Evolutionary conservation across 2,113 vertebrate genomes (phyloP).

Genomic region (Tyrannus savana): DNA sequence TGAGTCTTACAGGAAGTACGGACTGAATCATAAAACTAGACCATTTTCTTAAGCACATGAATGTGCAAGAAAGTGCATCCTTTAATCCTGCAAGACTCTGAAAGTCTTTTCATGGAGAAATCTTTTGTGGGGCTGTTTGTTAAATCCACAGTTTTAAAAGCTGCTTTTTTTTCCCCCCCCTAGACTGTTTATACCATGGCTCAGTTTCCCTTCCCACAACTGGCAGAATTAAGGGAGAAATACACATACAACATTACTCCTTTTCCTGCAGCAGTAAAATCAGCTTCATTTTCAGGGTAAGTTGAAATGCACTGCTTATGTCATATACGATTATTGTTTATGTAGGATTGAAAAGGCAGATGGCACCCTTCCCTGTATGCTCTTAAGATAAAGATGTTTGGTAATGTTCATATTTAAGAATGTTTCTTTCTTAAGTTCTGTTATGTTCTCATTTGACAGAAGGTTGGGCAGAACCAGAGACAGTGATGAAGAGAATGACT

Average conservation of each 20-base stretch:
- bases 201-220: slow-evolving; percentile 93
- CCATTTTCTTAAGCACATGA: not conserved
- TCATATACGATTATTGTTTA: not conserved
- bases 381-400: not conserved
- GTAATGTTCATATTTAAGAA: not conserved
- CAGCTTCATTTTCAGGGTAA: slow-evolving; percentile 84
- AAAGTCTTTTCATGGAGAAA: not conserved
- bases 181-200: slow-evolving; percentile 97
- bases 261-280: slow-evolving; percentile 89
- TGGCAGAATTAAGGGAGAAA: slow-evolving; percentile 95
- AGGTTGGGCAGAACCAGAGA: slow-evolving; percentile 81
- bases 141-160: not conserved
- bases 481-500: slow-evolving; percentile 92
- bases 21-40: not conserved
- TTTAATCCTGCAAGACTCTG: not conserved
- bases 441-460: slow-evolving; percentile 60
- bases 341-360: not conserved
- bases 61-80: not conserved
- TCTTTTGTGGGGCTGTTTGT: not conserved
- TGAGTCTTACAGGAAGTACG: not conserved
- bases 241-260: slow-evolving; percentile 99
- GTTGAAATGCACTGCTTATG: not conserved
- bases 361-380: not conserved
- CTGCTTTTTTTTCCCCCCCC: accelerated
- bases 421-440: not conserved